Evolutionary conservation across 2,113 vertebrate genomes (phyloP), one percentile per base, ranked within the genome.

Genomic region (Bostrychus sinensis): DNA sequence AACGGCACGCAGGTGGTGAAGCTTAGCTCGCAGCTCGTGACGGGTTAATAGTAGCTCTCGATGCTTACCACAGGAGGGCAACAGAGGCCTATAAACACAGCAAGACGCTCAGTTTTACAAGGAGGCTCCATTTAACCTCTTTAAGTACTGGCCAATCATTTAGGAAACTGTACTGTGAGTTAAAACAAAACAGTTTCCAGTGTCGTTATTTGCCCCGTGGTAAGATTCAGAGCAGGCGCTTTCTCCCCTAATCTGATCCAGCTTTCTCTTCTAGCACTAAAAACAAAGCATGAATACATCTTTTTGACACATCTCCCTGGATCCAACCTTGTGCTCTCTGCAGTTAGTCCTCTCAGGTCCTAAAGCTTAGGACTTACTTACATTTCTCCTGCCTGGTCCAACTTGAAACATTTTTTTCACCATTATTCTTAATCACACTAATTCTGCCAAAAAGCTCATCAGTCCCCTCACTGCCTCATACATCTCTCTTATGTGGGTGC

Each of bases 41-140:
- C 42, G 25, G 6, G 14, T 55, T 76, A 46, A 53, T 36, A 57
- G 82, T 57, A 72, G 66, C 7, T 22, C 48, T 72, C 43, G 10
- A 17, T 51, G 53, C 30, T 83, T 54, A 0, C 89, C 89, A 88
- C 80, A 82, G 79, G 80, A 66, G 72, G 88, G 85, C 84, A 86
- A 77, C 72, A 87, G 41, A 89, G 75, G 36, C 63, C 56, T 28
- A 50, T 82, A 80, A 85, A 85, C 70, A 19, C 68, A 60, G 67
- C 62, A 55, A 28, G 73, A 4, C 3, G 51, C 78, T 56, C 1
- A 54, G 48, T 70, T 84, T 85, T 68, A 79, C 60, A 72, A 75
- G 60, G 28, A 42, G n/a, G 39, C 54, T 82, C 74, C 70, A 80
- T 80, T 86, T 78, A 81, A 89, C 78, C 78, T 88, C 62, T 61